phyloP scores from a whole-genome alignment of 2,888 invertebrate genomes.

The Dioctria rufipes region DNA sequence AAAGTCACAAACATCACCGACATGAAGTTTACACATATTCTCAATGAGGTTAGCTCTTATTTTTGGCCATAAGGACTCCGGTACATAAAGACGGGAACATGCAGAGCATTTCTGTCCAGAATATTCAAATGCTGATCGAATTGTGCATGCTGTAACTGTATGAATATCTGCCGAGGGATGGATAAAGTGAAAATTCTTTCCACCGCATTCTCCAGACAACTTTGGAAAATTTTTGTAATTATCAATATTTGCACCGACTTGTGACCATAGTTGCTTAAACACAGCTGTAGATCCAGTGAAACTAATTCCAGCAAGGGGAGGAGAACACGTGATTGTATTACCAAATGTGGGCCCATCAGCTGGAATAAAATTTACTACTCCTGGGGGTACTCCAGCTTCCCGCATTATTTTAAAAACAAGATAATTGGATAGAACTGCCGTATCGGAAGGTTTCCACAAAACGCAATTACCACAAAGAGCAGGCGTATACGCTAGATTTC shows the following conservation, averaged over 20 bases:
- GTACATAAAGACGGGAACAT: slow-evolving; percentile 94
- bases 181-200: slow-evolving; percentile 98
- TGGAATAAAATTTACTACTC: slow-evolving; percentile 97
- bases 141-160: slow-evolving; percentile 85
- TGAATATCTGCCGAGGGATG: slow-evolving; percentile 90
- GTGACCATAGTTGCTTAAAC: slow-evolving; percentile 91
- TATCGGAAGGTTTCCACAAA: slow-evolving; percentile 98
- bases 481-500: slow-evolving; percentile 91
- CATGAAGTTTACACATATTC: slow-evolving; percentile 80
- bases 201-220: slow-evolving; percentile 95
- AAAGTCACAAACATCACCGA: slow-evolving; percentile 88
- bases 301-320: slow-evolving; percentile 91
- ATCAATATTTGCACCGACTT: slow-evolving; percentile 88
- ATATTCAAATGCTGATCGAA: slow-evolving; percentile 94
- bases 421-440: slow-evolving; percentile 95
- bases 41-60: slow-evolving; percentile 76
- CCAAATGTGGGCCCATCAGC: slow-evolving; percentile 95
- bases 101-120: slow-evolving; percentile 99
- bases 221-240: slow-evolving; percentile 91
- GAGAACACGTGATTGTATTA: slow-evolving; percentile 84
- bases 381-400: slow-evolving; percentile 95
- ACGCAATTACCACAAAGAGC: slow-evolving; percentile 93
- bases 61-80: slow-evolving; percentile 84
- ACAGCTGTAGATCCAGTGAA: slow-evolving; percentile 98
- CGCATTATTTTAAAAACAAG: slow-evolving; percentile 90